Base-by-base conservation (phyloP, 2,113 vertebrate species). In the Lophura nycthemera region DNA sequence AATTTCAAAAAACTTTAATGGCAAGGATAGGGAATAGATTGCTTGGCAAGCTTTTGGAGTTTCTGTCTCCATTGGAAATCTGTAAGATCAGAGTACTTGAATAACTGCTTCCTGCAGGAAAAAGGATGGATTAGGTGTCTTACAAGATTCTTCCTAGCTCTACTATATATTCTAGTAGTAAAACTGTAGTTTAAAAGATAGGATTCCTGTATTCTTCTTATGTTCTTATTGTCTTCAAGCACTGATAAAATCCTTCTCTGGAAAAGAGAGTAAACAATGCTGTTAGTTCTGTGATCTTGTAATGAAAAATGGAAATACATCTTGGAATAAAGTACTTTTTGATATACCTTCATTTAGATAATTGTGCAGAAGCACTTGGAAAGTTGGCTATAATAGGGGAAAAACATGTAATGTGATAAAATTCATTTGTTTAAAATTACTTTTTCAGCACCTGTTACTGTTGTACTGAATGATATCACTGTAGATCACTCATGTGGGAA, bases 391-490 rank as follows among this genome's bases (percentile, higher is more conserved):
- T 93, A 93, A 90, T 65, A 81, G 59, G 43, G 40, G n/a, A 76
- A 94, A 94, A 93, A 48, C 43, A 80, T 84, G 75, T 92, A 84
- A 94, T 82, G 43, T 82, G 83, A 79, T 89, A 94, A 92, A 93
- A 94, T 88, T 84, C 9, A 82, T 96, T 94, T 96, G 80, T 96
- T 95, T 96, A 72, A 94, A 95, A 95, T 93, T 36, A 93, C 63
- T 82, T 93, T 93, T 84, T 82, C 2, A 0, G 43, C 84, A 92
- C 80, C 87, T 95, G 86, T 85, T 95, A 78, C 42, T 77, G 43
- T 82, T 94, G 54, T 78, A 61, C 34, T 83, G 87, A 92, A 87
- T 83, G 69, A 30, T 93, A 83, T 48, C 94, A 88, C 40, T 6
- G 8, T 83, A 86, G 89, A 91, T 94, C 70, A 85, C 52, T 93